These are phyloP conservation scores for Petrocephalus sullivani DNA, from an alignment of 2,797 vertebrate species.

Conservation along the genomic window DNA sequence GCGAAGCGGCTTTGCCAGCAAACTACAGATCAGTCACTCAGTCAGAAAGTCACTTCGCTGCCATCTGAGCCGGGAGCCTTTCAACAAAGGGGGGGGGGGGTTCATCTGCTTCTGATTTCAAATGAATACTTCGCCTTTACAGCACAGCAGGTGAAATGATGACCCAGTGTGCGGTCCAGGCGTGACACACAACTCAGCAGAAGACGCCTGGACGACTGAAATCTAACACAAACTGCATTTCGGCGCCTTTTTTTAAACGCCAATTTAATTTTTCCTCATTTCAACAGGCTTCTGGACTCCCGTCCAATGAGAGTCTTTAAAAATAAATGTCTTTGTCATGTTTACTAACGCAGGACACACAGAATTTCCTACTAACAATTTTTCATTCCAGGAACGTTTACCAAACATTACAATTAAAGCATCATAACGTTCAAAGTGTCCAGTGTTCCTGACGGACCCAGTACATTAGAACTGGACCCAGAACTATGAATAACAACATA, in stretches of 20 bases:
- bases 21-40: conserved; percentile 2
- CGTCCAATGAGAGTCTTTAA: not conserved
- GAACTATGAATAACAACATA: not conserved
- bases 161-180: not conserved
- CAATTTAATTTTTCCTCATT: conserved; percentile 1
- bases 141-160: conserved; percentile 4
- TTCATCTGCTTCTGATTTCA: not conserved
- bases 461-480: not conserved
- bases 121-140: not conserved
- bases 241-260: not conserved
- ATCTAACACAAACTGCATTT: not conserved
- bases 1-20: not conserved
- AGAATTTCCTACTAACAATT: not conserved
- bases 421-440: not conserved
- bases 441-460: not conserved
- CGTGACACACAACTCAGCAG: not conserved
- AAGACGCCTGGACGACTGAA: not conserved
- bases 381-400: not conserved
- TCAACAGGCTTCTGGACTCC: not conserved
- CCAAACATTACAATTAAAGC: not conserved
- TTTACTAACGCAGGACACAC: not conserved
- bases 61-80: not conserved
- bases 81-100: not conserved
- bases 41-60: conserved; percentile 1
- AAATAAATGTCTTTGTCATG: not conserved